Evolutionary conservation across 2,888 invertebrate species (phyloP), one percentile per base, ranked within the genome.

Genomic region (Aspidiotus rigidus): DNA sequence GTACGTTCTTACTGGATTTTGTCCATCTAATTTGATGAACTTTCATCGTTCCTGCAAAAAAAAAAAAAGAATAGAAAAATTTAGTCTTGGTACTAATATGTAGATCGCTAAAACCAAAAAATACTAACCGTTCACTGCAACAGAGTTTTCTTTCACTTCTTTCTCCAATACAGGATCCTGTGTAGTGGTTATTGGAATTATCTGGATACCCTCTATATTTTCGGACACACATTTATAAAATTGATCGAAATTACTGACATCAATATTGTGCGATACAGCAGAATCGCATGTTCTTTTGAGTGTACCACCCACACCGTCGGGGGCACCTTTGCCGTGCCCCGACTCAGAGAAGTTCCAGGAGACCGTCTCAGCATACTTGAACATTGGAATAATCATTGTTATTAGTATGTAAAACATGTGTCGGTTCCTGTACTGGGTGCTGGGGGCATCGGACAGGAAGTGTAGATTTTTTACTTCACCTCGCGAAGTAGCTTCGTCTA

Each of bases 361-460:
- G n/a, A 73, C 71, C 17, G 62, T 71, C 49, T 66, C 55, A 7
- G 73, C 11, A 54, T 62, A 70, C n/a, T 71, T 73, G 49, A 44
- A 53, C 59, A 28, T 74, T 62, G 62, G 72, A 71, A 70, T 69
- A 67, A 15, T 72, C 74, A 44, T 49, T 7, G 16, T 7, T 3
- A 62, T 44, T 63, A 77, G 63, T 61, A 75, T 73, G 73, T 73
- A 75, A 73, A 79, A 78, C 74, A 77, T 77, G 0, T 72, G 73
- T 73, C 77, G 77, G 70, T 78, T 76, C 28, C 76, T 66, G 69
- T 78, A 77, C 69, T 78, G 77, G 7, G 76, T 76, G 0, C 74
- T 74, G 7, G 78, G 77, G 7, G 77, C 76, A 72, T 78, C 78
- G 70, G 76, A 77, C 7, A 76, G 39, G 64, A 77, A 77, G 72